Conservation (phyloP, 64 coral and sea anemone genomes). For the Dendrophyllia cribrosa region DNA sequence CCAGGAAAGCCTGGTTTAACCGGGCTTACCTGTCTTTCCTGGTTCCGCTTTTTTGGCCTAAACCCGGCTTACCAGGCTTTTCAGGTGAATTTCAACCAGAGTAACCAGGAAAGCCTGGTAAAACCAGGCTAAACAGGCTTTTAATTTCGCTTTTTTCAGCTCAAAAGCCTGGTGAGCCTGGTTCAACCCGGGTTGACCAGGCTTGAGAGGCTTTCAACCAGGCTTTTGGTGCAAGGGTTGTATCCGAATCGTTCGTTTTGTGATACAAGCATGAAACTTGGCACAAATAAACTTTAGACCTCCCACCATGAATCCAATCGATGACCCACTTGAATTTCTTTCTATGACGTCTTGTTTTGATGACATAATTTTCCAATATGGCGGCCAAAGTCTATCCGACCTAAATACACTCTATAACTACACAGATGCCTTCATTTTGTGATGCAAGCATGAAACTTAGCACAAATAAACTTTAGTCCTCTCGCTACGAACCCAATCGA, state of each 20-base stretch:
- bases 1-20: too few species aligned
- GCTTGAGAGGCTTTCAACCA: too few species aligned
- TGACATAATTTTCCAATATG: background rate
- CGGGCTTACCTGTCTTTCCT: too few species aligned
- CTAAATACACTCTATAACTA: background rate
- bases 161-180: too few species aligned
- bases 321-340: background rate
- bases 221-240: too few species aligned
- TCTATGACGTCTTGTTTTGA: background rate
- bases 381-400: background rate
- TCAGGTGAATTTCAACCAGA: too few species aligned
- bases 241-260: constrained; percentile 40
- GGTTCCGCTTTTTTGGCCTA: too few species aligned
- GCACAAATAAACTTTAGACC: constrained; percentile 2
- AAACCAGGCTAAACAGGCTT: too few species aligned
- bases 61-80: too few species aligned
- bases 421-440: background rate
- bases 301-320: background rate
- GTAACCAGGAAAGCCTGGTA: too few species aligned
- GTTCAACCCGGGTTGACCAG: too few species aligned
- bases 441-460: background rate
- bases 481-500: background rate
- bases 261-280: constrained; percentile 72
- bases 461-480: constrained; percentile 3
- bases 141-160: too few species aligned